Base-by-base conservation (phyloP, 2,888 invertebrate genomes). In the Drosophila pseudotakahashii region DNA sequence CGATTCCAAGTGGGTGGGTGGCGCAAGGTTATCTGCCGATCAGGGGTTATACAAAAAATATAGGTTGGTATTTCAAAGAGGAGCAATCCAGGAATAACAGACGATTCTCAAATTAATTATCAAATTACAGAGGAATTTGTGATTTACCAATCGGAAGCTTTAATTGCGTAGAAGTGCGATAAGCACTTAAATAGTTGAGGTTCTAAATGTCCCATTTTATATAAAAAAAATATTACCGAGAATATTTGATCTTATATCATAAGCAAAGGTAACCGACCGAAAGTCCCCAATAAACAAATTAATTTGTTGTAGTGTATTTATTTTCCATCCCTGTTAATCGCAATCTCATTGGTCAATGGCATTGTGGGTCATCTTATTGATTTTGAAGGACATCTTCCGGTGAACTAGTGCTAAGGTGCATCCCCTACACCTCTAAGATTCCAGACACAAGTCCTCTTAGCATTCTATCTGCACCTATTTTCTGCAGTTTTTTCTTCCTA, bases 151-250 rank as follows among this genome's bases (percentile, higher is more conserved):
- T 52, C 39, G n/a, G 3, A 3, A 51, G 36, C 37, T 36, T 37
- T 51, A 59, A 54, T 54, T 54, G 11, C 13, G 19, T 14, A 32
- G 54, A 59, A 54, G 34, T 34, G 55, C 55, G 59, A 59, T 59
- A 59, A 42, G 54, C 13, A n/a, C 37, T 26, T 6, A 37, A 30
- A 47, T 30, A 6, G 10, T 23, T 2, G 19, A 16, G 16, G 9
- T 16, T 4, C 16, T 10, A 10, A 41, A 9, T 41, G 9, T 10
- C 4, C 10, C 34, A 4, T 11, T 11, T 34, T 34, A 11, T 11
- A 1, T 34, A 34, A 26, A 2, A 26, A 2, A 11, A 3, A 34
- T 10, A 10, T 10, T 11, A 19, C 1, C 19, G 19, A 19, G 2
- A 19, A 2, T 19, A 19, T n/a, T n/a, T n/a, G n/a, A n/a, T 19